Conservation (phyloP, 2,888 invertebrate species). For the Aphodius sticticus region DNA sequence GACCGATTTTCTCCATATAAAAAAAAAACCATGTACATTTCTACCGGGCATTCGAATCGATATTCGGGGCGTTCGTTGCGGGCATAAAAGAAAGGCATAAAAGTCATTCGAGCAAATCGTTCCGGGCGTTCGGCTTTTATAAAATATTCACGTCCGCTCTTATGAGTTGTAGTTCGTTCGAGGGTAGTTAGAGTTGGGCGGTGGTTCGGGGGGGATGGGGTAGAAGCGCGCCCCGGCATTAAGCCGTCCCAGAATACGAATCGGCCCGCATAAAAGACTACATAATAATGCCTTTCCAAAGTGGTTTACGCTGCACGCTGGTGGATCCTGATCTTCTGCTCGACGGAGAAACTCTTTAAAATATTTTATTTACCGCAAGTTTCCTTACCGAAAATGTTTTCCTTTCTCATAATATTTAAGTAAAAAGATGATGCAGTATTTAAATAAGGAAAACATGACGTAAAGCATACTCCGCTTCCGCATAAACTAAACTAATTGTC, state of each 20-base stretch:
- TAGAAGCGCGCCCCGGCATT: neutral
- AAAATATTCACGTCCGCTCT: neutral
- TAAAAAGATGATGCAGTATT: no score
- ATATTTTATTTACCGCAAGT: no score
- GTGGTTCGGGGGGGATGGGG: neutral
- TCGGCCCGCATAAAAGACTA: neutral
- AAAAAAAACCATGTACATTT: neutral
- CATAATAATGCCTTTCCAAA: neutral
- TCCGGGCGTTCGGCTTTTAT: neutral
- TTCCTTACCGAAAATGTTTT: no score
- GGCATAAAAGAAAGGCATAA: neutral
- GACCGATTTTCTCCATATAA: neutral
- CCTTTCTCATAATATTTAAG: no score
- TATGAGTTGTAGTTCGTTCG: neutral
- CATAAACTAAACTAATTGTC: no score
- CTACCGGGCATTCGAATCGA: slow-evolving; percentile 4
- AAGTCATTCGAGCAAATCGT: neutral
- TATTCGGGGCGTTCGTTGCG: neutral
- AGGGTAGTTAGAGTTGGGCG: neutral
- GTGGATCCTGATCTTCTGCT: no score
- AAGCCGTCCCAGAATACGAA: neutral
- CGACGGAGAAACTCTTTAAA: no score
- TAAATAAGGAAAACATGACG: no score
- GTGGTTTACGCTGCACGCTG: neutral
- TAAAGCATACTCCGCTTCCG: no score